Percentiles rank a stretch among this genome's conserved stretches.
These are phyloP conservation scores for Dendropsophus ebraccatus DNA, from an alignment of 2,113 vertebrate genomes.

Conservation along the genomic window DNA sequence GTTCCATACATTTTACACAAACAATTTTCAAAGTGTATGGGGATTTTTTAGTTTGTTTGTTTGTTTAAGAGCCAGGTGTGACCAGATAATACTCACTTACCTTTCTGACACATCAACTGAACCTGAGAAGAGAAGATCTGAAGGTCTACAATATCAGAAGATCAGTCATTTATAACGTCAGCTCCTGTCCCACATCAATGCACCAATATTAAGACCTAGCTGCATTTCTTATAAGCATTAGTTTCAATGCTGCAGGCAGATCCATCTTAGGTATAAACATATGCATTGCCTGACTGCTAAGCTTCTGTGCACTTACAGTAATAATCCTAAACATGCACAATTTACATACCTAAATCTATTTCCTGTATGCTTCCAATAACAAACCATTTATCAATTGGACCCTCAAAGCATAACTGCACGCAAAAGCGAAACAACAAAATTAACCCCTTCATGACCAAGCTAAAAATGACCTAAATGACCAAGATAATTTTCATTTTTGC, in stretches of 20 bases:
- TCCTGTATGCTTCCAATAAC: neutral
- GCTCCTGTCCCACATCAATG: neutral
- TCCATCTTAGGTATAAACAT: neutral
- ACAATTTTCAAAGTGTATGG: too few relatives aligned
- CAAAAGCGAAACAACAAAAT: too few relatives aligned
- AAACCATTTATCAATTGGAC: neutral
- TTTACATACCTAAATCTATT: neutral
- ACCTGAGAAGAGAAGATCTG: neutral
- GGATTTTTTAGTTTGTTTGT: neutral
- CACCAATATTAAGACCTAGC: neutral
- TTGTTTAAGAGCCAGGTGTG: too few relatives aligned
- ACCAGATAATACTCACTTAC: neutral
- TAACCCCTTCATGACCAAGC: too few relatives aligned
- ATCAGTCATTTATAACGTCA: neutral
- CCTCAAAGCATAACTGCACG: too few relatives aligned
- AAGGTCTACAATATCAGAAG: conserved; percentile 20
- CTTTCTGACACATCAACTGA: neutral
- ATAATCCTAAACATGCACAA: neutral
- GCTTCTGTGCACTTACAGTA: neutral
- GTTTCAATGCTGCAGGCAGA: conserved; percentile 24
- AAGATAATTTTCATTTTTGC: too few relatives aligned
- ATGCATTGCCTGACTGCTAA: neutral
- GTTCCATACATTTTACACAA: neutral
- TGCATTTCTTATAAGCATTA: neutral
- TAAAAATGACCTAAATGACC: too few relatives aligned